Percentiles rank a stretch among this genome's conserved stretches.
Evolutionary conservation across 2,113 vertebrate species (phyloP).

Genomic region (Rhinoptilus africanus): DNA sequence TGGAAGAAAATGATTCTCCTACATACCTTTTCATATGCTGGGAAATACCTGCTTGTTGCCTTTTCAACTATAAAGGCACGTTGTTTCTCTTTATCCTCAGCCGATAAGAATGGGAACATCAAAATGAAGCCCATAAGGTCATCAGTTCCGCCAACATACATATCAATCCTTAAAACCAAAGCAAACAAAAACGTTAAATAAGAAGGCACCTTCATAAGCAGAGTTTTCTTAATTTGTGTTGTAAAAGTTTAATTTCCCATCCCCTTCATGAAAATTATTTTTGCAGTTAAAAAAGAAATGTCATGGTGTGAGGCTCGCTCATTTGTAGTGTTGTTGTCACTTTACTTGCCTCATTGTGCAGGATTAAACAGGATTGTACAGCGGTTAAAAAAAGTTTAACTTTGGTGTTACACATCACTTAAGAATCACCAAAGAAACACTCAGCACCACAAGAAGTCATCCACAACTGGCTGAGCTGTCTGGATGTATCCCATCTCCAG

Average conservation of each 20-base stretch:
- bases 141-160: slow-evolving; percentile 80
- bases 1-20: background rate
- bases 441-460: background rate
- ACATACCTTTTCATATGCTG: slow-evolving; percentile 86
- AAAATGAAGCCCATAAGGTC: slow-evolving; percentile 83
- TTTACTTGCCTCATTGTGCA: background rate
- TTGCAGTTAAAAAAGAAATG: background rate
- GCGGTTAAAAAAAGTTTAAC: background rate
- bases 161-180: slow-evolving; percentile 81
- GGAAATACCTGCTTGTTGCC: slow-evolving; percentile 82
- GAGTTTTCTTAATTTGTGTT: background rate
- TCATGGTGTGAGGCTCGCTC: background rate
- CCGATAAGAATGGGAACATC: slow-evolving; percentile 63
- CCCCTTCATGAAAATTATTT: background rate
- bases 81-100: slow-evolving; percentile 69
- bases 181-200: background rate
- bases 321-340: background rate
- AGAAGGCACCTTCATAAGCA: background rate
- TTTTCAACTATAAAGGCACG: slow-evolving; percentile 68
- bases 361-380: background rate
- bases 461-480: background rate
- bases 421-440: background rate
- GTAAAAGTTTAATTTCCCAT: background rate
- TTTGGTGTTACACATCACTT: background rate
- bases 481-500: background rate